phyloP scores from a whole-genome alignment of 2,888 invertebrate genomes.

The Chelonus formosanus region DNA sequence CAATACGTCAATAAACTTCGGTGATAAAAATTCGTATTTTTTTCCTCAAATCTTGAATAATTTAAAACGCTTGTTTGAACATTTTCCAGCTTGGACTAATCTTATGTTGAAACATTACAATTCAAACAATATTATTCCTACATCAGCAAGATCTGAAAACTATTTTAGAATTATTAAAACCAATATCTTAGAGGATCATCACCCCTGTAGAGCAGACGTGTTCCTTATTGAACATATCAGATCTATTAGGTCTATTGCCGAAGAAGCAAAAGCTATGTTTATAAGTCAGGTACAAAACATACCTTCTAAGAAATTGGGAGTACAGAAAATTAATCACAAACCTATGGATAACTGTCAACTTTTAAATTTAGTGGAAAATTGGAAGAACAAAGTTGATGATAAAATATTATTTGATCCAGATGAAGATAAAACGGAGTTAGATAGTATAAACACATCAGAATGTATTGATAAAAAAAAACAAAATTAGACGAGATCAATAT shows the following conservation, averaged over 20 bases:
- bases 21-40: constrained; percentile 23
- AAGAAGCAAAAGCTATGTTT: constrained; percentile 5
- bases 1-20: not conserved
- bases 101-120: constrained; percentile 23
- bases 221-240: not conserved
- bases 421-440: too few species aligned
- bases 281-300: too few species aligned
- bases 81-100: constrained; percentile 34
- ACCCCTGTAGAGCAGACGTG: not conserved
- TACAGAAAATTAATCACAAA: too few species aligned
- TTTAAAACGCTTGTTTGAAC: constrained; percentile 10
- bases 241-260: not conserved
- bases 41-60: constrained; percentile 15
- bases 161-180: constrained; percentile 21
- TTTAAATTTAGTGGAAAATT: too few species aligned
- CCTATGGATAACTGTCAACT: too few species aligned
- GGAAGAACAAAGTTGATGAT: too few species aligned
- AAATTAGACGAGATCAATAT: too few species aligned
- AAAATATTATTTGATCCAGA: too few species aligned
- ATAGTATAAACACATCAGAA: too few species aligned
- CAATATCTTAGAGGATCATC: constrained; percentile 6
- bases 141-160: constrained; percentile 27
- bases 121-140: constrained; percentile 15
- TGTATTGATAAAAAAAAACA: too few species aligned
- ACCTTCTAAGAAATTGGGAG: too few species aligned